These are phyloP conservation scores for Chrysopa pallens DNA, from an alignment of 1,140 invertebrate genomes.

Conservation along the genomic window DNA sequence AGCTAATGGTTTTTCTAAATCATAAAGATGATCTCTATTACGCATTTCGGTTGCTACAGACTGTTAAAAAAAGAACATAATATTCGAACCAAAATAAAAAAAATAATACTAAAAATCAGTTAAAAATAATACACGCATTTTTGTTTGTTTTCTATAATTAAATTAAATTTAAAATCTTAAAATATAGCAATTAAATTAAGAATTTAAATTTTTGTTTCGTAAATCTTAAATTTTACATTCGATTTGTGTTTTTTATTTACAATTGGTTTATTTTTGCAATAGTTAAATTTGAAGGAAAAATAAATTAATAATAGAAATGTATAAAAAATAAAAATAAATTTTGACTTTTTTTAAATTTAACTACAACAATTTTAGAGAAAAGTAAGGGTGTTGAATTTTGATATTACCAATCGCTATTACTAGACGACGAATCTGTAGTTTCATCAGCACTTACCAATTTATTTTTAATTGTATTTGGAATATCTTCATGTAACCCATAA, in stretches of 20 bases:
- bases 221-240: too few relatives aligned
- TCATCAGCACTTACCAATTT: constrained; percentile 28
- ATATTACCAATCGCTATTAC: too few relatives aligned
- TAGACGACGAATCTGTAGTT: constrained; percentile 1
- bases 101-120: constrained; percentile 16
- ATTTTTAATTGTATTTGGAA: constrained; percentile 29
- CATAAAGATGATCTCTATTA: constrained; percentile 30
- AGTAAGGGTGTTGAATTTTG: too few relatives aligned
- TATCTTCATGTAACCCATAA: constrained; percentile 25
- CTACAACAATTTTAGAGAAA: too few relatives aligned
- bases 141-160: constrained; percentile 3
- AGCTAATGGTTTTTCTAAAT: constrained; percentile 33
- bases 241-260: too few relatives aligned
- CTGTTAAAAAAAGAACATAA: constrained; percentile 19
- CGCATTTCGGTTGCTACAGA: constrained; percentile 32
- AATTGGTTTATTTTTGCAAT: too few relatives aligned
- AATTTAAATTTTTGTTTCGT: too few relatives aligned
- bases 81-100: constrained; percentile 6
- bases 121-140: constrained; percentile 13
- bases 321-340: too few relatives aligned
- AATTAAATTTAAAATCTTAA: constrained; percentile 1
- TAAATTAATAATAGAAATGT: too few relatives aligned
- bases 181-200: too few relatives aligned
- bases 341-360: too few relatives aligned
- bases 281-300: too few relatives aligned